A percentile compares a stretch with the other conserved stretches of the same genome.
These are phyloP conservation scores for Andrena fulva DNA, from an alignment of 2,888 invertebrate species.

Conservation along the genomic window DNA sequence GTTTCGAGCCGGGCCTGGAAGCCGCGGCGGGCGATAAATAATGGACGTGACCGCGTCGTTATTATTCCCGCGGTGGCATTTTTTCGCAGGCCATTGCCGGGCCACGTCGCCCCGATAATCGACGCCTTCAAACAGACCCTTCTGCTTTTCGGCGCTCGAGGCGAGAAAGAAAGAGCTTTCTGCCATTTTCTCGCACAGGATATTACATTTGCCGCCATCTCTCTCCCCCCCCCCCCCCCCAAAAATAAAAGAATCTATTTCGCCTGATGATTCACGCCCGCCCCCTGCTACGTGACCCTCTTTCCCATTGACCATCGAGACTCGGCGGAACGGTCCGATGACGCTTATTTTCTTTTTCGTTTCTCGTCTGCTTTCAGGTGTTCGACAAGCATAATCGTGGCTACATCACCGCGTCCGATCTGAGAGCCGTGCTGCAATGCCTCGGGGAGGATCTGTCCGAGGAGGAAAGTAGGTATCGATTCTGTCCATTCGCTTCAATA, in stretches of 20 bases:
- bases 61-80: constrained; percentile 51
- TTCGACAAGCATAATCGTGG: constrained; percentile 97
- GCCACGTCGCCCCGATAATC: constrained; percentile 18
- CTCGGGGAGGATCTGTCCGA: constrained; percentile 95
- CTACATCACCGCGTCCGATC: constrained; percentile 95
- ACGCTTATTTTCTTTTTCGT: not conserved
- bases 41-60: constrained; percentile 54
- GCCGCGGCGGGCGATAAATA: constrained; percentile 57
- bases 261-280: constrained; percentile 17
- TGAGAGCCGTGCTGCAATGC: constrained; percentile 94
- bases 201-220: constrained; percentile 43
- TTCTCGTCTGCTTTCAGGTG: constrained; percentile 81
- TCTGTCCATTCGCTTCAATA: not conserved
- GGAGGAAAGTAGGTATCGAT: constrained; percentile 91
- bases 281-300: not conserved
- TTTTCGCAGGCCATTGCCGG: constrained; percentile 15
- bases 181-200: constrained; percentile 29
- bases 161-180: constrained; percentile 12
- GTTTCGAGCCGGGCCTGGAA: not conserved
- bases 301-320: not conserved
- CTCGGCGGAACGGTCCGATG: not conserved
- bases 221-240: too few relatives aligned
- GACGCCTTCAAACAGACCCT: constrained; percentile 3
- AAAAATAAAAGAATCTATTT: constrained; percentile 44
- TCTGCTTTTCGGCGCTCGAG: not conserved